Base-by-base conservation (phyloP, 1,140 invertebrate genomes). In the Meloidogyne chitwoodi region DNA sequence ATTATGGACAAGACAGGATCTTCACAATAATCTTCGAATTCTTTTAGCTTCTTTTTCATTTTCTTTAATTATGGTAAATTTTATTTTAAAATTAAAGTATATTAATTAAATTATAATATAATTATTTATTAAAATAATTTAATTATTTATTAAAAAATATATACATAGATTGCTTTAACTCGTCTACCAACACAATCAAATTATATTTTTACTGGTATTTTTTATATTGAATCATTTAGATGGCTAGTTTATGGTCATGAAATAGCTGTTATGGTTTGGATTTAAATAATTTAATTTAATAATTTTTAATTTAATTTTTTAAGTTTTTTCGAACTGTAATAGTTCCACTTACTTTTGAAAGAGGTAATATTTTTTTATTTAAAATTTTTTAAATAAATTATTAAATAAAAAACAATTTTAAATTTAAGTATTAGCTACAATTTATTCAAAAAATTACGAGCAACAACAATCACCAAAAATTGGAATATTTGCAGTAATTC, bases 311-410 rank as follows among this genome's bases (percentile, higher is more conserved):
- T 70, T 38, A 69, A 69, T 70, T n/a, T 73, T 24, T 10, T 12
- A 14, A 73, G 71, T 73, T 64, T 22, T 67, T 76, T 5, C 67
- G 75, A 27, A 74, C 75, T 12, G 29, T 76, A 27, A 76, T 76
- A 16, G 68, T 76, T 27, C 75, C 75, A 74, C 41, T 76, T 41
- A 76, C 75, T 64, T 61, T 76, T 16, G 75, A 76, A 64, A 75
- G 75, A 38, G 71, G 71, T 63, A 29, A n/a, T 6, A 31, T 31
- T 31, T 3, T 31, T 31, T 29, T 12, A 8, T 29, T 8, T 22
- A 11, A 64, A 56, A 24, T 14, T 19, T 71, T 27, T 26, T 26
- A 1, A 29, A 27, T 61, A 64, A 22, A 27, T 19, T 27, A 3
- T 27, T 4, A 26, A 64, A 63, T 64, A 26, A 11, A 12, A 31